These are phyloP conservation scores for Psittacula derbiana DNA, from an alignment of 2,797 vertebrate genomes.

Conservation along the genomic window DNA sequence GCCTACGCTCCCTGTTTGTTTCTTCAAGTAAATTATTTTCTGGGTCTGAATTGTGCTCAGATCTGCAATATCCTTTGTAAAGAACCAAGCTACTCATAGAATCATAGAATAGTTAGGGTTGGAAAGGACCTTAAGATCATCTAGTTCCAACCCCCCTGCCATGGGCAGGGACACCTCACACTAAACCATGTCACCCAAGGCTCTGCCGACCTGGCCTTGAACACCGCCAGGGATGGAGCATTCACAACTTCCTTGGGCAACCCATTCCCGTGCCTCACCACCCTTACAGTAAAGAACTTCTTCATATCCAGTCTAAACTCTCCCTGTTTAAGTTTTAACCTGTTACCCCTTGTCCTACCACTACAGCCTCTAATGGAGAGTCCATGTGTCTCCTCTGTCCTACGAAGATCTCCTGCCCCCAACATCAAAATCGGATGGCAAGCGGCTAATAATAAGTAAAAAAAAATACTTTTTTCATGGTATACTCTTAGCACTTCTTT, in stretches of 20 bases:
- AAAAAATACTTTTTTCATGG: background rate
- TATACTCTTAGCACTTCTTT: background rate
- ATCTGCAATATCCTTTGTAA: background rate
- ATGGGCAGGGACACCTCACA: no score
- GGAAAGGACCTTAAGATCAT: background rate
- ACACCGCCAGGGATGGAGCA: no score
- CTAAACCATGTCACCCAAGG: no score
- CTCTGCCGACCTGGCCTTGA: no score
- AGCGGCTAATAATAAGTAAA: background rate
- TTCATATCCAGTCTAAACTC: background rate
- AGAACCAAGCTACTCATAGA: rapidly evolving
- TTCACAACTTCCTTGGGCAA: no score
- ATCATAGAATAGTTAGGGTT: background rate
- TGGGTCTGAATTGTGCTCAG: background rate
- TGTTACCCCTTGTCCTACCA: background rate
- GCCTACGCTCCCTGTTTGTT: background rate
- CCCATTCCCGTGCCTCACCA: background rate
- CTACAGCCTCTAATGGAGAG: background rate
- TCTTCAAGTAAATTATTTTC: background rate
- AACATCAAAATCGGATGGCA: rapidly evolving
- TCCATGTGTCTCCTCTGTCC: background rate
- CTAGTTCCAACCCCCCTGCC: background rate
- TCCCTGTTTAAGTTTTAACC: background rate
- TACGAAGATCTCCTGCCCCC: background rate
- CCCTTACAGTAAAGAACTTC: background rate